Evolutionary conservation across 2,113 vertebrate species (phyloP).

Genomic region (Lagopus leucura): DNA sequence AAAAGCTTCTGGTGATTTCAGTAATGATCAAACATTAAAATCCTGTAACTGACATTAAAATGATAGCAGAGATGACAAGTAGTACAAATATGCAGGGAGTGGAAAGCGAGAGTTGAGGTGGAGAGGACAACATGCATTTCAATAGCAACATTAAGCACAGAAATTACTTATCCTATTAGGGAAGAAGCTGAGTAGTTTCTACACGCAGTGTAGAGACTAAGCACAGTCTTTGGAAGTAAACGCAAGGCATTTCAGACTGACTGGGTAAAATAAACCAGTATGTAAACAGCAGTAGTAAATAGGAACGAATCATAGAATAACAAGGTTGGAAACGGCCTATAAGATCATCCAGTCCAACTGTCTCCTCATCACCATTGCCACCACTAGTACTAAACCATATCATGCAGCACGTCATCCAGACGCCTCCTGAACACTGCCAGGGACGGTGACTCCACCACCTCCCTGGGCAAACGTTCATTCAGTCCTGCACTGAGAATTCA

Average conservation of each 20-base stretch:
- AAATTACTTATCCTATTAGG: background rate
- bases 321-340: no score
- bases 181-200: background rate
- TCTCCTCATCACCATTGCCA: no score
- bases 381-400: no score
- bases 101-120: background rate
- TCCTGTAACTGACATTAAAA: background rate
- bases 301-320: background rate
- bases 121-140: background rate
- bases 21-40: background rate
- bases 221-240: background rate
- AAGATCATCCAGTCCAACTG: no score
- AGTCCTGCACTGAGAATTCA: background rate
- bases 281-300: background rate
- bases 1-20: background rate
- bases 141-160: background rate
- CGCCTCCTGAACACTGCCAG: no score
- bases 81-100: background rate
- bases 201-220: background rate
- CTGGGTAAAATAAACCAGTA: background rate
- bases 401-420: no score
- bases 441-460: no score
- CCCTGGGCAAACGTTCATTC: background rate
- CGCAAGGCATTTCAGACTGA: background rate
- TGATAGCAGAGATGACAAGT: background rate